Evolutionary conservation across 2,113 vertebrate genomes (phyloP).

Genomic region (Beaufortia kweichowensis): DNA sequence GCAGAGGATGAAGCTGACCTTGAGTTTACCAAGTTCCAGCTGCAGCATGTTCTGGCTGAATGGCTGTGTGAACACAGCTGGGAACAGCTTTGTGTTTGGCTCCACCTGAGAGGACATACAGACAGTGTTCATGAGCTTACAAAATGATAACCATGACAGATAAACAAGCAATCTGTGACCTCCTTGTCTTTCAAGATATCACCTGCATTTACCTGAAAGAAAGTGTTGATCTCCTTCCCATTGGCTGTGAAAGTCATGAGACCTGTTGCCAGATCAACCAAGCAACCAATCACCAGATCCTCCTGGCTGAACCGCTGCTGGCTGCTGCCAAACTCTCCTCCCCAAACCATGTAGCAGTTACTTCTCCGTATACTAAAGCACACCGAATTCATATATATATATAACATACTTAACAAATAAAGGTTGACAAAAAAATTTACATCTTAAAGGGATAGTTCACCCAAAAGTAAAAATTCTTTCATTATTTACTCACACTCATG

Average conservation of each 20-base stretch:
- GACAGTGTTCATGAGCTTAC: not conserved
- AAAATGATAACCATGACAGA: not conserved
- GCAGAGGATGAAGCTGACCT: slow-evolving; percentile 69
- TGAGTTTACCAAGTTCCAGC: slow-evolving; percentile 92
- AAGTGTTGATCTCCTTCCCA: slow-evolving; percentile 94
- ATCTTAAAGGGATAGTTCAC: no score
- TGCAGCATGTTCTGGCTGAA: slow-evolving; percentile 87
- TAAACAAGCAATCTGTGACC: no score
- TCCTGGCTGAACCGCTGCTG: slow-evolving; percentile 88
- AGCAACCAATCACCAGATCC: slow-evolving; percentile 90
- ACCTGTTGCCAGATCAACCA: slow-evolving; percentile 90
- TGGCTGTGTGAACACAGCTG: slow-evolving; percentile 85
- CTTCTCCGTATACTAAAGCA: slow-evolving; percentile 85
- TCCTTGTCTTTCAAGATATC: no score
- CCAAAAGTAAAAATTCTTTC: no score
- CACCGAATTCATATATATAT: not conserved
- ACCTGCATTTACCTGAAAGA: slow-evolving; percentile 85
- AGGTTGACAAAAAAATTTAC: no score
- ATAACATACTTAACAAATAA: not conserved
- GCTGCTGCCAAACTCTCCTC: slow-evolving; percentile 81
- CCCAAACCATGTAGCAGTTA: slow-evolving; percentile 97
- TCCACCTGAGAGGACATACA: slow-evolving; percentile 79
- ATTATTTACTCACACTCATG: no score
- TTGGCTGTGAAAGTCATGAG: slow-evolving; percentile 94
- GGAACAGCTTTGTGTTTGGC: slow-evolving; percentile 94